These are phyloP conservation scores for Dendroctonus ponderosae DNA, from an alignment of 1,140 invertebrate species.

Conservation along the genomic window DNA sequence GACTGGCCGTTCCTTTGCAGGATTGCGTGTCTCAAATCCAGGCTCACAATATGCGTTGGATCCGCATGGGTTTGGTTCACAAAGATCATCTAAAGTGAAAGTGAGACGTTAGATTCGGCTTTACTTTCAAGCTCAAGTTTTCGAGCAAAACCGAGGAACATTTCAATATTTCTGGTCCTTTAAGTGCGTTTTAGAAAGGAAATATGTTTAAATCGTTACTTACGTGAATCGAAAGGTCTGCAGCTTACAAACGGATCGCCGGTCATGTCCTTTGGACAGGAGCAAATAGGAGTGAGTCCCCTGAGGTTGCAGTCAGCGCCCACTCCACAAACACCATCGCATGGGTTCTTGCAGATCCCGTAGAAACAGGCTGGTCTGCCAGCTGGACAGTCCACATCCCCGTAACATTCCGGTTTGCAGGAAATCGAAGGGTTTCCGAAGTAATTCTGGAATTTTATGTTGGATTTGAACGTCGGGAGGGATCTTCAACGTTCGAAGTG, in stretches of 20 bases:
- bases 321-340: slow-evolving; percentile 75
- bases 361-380: slow-evolving; percentile 77
- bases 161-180: no score
- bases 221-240: slow-evolving; percentile 74
- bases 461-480: neutral
- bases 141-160: neutral
- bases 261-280: slow-evolving; percentile 82
- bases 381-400: slow-evolving; percentile 71
- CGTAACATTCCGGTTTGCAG: slow-evolving; percentile 73
- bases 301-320: slow-evolving; percentile 77
- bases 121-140: neutral
- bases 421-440: slow-evolving; percentile 70
- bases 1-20: slow-evolving; percentile 71
- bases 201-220: slow-evolving; percentile 41
- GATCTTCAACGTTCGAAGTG: neutral
- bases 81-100: slow-evolving; percentile 66
- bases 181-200: no score
- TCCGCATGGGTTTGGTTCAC: slow-evolving; percentile 82
- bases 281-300: slow-evolving; percentile 76
- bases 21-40: slow-evolving; percentile 73
- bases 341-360: slow-evolving; percentile 77
- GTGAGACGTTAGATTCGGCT: neutral
- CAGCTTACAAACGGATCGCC: slow-evolving; percentile 81
- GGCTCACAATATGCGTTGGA: slow-evolving; percentile 77
- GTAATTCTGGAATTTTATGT: slow-evolving; percentile 58